Conservation (phyloP, 2,113 vertebrate genomes). For the Chionomys nivalis region DNA sequence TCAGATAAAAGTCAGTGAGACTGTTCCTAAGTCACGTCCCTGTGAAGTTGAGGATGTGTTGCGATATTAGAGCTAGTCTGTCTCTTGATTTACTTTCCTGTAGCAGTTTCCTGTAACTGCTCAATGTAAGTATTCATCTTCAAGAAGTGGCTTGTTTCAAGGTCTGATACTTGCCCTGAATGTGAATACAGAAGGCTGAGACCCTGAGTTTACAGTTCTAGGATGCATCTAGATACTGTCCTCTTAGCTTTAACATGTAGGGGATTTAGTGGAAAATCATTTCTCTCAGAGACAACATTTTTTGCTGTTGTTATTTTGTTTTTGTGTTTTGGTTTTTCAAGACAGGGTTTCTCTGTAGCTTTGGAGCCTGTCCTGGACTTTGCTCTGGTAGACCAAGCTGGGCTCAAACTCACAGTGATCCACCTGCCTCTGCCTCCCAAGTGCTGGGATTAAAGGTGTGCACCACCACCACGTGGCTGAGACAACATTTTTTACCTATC, state of each 20-base stretch:
- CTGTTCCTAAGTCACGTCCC: background rate
- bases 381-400: no score
- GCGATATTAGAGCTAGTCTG: background rate
- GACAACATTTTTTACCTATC: background rate
- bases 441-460: no score
- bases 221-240: background rate
- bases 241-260: background rate
- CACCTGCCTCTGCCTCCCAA: no score
- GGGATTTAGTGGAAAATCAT: background rate
- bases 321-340: no score
- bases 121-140: background rate
- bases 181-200: background rate
- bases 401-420: no score
- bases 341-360: no score
- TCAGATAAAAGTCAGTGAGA: conserved; percentile 35
- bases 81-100: background rate
- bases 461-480: no score
- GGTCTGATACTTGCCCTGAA: background rate
- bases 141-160: background rate
- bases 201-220: rapidly evolving
- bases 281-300: background rate
- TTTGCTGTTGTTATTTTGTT: no score
- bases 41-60: background rate
- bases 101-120: background rate
- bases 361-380: no score